phyloP scores from a whole-genome alignment of 35 echinoderm and acorn worm species.

The Apostichopus parvimensis region DNA sequence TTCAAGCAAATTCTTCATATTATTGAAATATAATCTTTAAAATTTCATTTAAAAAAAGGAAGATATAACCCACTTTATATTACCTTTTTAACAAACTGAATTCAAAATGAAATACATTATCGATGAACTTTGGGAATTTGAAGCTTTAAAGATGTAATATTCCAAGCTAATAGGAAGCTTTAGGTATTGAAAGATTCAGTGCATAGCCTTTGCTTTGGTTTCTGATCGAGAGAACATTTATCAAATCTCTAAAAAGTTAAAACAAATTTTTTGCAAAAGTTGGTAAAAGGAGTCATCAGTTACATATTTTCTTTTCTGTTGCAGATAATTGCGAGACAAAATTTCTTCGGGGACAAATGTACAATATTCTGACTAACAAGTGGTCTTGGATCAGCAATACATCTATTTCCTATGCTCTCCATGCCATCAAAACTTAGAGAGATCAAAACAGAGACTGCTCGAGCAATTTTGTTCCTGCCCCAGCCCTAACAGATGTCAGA shows the following conservation, averaged over 20 bases:
- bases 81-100: too few species aligned
- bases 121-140: too few species aligned
- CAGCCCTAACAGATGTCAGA: neutral
- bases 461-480: neutral
- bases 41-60: too few species aligned
- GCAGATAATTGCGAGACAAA: conserved; percentile 70
- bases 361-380: conserved; percentile 74
- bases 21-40: too few species aligned
- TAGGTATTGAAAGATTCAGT: too few species aligned
- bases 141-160: too few species aligned
- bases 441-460: neutral
- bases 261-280: neutral
- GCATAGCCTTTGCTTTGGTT: neutral
- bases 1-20: too few species aligned
- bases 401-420: conserved; percentile 71
- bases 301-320: conserved; percentile 9
- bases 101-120: too few species aligned
- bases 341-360: conserved; percentile 74
- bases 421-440: conserved; percentile 63
- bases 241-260: neutral
- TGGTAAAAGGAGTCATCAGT: neutral
- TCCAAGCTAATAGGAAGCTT: too few species aligned
- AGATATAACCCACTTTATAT: too few species aligned
- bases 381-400: conserved; percentile 76
- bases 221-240: neutral